Evolutionary conservation across 1,140 invertebrate species (phyloP).

Genomic region (Caenorhabditis briggsae): DNA sequence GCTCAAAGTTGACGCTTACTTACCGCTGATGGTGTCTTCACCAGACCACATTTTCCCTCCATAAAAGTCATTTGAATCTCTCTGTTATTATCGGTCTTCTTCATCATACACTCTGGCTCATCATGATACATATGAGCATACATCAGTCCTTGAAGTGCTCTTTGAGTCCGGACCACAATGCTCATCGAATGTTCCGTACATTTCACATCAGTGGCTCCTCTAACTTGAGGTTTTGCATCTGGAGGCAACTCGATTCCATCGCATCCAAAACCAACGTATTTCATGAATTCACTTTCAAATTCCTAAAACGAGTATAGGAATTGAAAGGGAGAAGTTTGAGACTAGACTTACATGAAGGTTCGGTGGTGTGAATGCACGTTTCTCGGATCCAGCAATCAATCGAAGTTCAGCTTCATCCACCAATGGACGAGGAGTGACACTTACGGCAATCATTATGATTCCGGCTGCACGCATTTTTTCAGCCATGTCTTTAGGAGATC

Average conservation of each 20-base stretch:
- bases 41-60: conserved; percentile 74
- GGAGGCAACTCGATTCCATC: conserved; percentile 72
- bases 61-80: conserved; percentile 74
- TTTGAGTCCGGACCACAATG: conserved; percentile 75
- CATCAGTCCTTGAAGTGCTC: conserved; percentile 74
- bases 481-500: conserved; percentile 69
- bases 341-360: conserved; percentile 64
- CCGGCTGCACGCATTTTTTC: conserved; percentile 40
- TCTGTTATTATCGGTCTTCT: conserved; percentile 62
- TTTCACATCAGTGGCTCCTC: conserved; percentile 75
- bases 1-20: not conserved
- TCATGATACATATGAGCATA: conserved; percentile 75
- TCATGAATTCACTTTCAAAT: conserved; percentile 73
- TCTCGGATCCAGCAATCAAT: conserved; percentile 70
- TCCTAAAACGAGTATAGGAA: conserved; percentile 61
- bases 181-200: conserved; percentile 76
- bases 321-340: not conserved
- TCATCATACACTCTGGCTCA: conserved; percentile 70
- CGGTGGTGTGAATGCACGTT: conserved; percentile 73
- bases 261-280: conserved; percentile 77
- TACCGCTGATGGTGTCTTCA: conserved; percentile 72
- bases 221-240: conserved; percentile 72
- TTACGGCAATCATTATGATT: conserved; percentile 61
- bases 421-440: conserved; percentile 58
- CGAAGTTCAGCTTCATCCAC: conserved; percentile 73